Evolutionary conservation across 37 sponge, comb jelly and placozoan species (phyloP).

Genomic region (Halisarca cf. caerulea): DNA sequence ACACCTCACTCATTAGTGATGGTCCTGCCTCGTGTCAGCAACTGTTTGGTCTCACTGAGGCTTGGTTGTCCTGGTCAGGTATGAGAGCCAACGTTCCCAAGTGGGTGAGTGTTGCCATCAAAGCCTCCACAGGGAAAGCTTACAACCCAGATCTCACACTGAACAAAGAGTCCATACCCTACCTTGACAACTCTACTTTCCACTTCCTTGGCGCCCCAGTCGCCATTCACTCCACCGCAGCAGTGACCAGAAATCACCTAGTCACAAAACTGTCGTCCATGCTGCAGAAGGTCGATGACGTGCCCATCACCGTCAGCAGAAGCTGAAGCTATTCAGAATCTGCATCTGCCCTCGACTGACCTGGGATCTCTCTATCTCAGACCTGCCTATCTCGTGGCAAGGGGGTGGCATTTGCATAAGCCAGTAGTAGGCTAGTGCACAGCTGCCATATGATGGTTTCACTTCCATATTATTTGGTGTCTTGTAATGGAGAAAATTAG

Average conservation of each 20-base stretch:
- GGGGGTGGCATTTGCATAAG: too few relatives aligned
- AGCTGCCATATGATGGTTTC: too few relatives aligned
- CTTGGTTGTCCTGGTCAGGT: slow-evolving; percentile 5
- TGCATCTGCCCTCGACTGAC: background rate
- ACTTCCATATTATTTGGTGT: too few relatives aligned
- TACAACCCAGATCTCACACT: background rate
- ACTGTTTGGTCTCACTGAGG: background rate
- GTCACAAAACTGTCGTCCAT: slow-evolving; percentile 5
- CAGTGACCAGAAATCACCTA: too few relatives aligned
- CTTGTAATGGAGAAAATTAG: too few relatives aligned
- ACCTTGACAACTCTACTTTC: background rate
- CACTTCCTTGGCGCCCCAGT: slow-evolving; percentile 12
- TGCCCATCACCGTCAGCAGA: slow-evolving; percentile 9
- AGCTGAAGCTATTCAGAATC: background rate
- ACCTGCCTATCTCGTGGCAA: too few relatives aligned
- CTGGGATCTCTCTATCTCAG: too few relatives aligned
- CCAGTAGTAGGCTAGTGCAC: too few relatives aligned
- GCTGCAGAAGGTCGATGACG: background rate
- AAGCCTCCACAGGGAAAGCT: background rate
- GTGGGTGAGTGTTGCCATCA: background rate
- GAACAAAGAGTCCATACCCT: background rate
- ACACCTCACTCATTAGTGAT: background rate
- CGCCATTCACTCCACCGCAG: too few relatives aligned
- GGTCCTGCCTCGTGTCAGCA: background rate
- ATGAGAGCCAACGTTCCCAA: slow-evolving; percentile 24